A percentile compares a stretch with the other conserved stretches of the same genome.
phyloP scores from a whole-genome alignment of 2,888 invertebrate species.

The Gasteruption jaculator region DNA sequence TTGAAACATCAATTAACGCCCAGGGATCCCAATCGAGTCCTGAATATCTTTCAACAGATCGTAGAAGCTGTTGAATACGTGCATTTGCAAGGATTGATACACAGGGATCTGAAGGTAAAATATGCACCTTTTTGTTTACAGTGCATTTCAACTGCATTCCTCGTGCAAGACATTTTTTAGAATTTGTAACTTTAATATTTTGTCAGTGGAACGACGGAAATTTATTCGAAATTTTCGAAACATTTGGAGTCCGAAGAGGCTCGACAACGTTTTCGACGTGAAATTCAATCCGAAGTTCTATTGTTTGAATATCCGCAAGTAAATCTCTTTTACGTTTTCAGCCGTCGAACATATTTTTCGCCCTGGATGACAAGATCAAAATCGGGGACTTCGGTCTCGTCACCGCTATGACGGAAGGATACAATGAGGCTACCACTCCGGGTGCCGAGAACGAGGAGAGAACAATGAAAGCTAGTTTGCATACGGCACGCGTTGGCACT shows the following conservation, averaged over 20 bases:
- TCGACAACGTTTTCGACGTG: no score
- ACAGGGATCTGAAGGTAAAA: slow-evolving; percentile 87
- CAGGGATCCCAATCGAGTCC: slow-evolving; percentile 52
- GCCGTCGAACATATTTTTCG: slow-evolving; percentile 92
- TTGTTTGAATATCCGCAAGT: background rate
- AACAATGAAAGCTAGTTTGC: slow-evolving; percentile 45
- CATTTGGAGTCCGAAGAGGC: background rate
- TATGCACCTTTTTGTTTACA: no score
- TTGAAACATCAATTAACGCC: slow-evolving; percentile 50
- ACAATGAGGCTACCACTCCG: slow-evolving; percentile 40
- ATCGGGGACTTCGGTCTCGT: slow-evolving; percentile 99
- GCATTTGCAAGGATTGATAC: slow-evolving; percentile 87
- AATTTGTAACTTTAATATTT: background rate
- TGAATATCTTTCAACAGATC: slow-evolving; percentile 82
- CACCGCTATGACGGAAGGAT: slow-evolving; percentile 72
- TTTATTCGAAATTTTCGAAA: slow-evolving; percentile 3
- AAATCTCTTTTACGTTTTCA: slow-evolving; percentile 36
- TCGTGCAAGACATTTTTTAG: background rate
- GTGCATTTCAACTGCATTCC: background rate
- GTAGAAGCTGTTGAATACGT: slow-evolving; percentile 94
- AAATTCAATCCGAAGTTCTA: background rate
- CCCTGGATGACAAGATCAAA: slow-evolving; percentile 84
- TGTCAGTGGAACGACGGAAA: background rate
- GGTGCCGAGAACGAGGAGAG: slow-evolving; percentile 34
- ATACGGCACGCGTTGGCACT: slow-evolving; percentile 72